A percentile compares a stretch with the other conserved stretches of the same genome.
Evolutionary conservation across 2,888 invertebrate genomes (phyloP).

Genomic region (Eupithecia abbreviata): DNA sequence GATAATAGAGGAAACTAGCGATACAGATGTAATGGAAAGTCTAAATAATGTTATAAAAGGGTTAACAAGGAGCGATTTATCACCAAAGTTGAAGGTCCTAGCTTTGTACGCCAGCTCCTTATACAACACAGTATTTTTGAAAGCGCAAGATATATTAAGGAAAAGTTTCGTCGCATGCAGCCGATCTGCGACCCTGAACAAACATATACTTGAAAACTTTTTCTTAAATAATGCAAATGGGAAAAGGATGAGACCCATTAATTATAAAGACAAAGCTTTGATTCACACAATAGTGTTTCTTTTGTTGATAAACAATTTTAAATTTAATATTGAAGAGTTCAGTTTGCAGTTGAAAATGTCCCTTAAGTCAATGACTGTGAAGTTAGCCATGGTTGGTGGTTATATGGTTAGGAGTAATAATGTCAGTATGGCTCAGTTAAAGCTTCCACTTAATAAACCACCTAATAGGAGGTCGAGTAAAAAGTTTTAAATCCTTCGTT

Average conservation of each 20-base stretch:
- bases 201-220: constrained; percentile 63
- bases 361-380: constrained; percentile 54
- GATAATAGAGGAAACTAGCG: constrained; percentile 62
- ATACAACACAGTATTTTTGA: constrained; percentile 19
- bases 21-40: constrained; percentile 50
- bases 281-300: constrained; percentile 71
- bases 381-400: constrained; percentile 66
- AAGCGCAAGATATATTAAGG: constrained; percentile 8
- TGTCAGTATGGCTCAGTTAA: constrained; percentile 66
- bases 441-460: constrained; percentile 57
- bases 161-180: constrained; percentile 61
- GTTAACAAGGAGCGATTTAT: constrained; percentile 49
- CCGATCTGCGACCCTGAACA: constrained; percentile 64
- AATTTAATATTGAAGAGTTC: constrained; percentile 62
- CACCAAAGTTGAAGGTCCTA: constrained; percentile 55
- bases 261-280: constrained; percentile 69
- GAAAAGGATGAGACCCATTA: constrained; percentile 58
- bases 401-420: constrained; percentile 51
- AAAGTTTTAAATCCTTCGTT: constrained; percentile 18
- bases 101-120: constrained; percentile 63
- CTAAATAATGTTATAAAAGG: constrained; percentile 47
- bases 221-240: constrained; percentile 51
- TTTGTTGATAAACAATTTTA: constrained; percentile 67
- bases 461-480: constrained; percentile 25
- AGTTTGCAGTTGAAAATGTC: constrained; percentile 62